Conservation (phyloP, 2,888 invertebrate genomes). For the Sturmia bella region DNA sequence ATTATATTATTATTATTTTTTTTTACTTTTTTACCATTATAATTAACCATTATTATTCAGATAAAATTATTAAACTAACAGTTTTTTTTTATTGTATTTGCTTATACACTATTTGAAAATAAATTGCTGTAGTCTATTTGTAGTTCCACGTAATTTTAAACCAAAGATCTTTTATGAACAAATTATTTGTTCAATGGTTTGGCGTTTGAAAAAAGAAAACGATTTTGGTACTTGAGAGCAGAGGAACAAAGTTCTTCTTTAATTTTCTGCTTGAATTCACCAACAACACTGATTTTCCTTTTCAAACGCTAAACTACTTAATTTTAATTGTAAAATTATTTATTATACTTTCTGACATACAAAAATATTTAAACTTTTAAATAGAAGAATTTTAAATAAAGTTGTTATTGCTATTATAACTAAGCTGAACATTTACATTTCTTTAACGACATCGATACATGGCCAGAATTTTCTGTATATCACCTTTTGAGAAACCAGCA, state of each 20-base stretch:
- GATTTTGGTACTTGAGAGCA: no score
- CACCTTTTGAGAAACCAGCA: constrained; percentile 76
- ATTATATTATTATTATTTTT: no score
- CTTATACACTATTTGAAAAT: background rate
- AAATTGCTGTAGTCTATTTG: constrained; percentile 16
- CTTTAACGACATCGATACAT: constrained; percentile 77
- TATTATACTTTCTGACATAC: background rate
- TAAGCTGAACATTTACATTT: background rate
- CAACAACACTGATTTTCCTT: no score
- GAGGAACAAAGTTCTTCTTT: no score
- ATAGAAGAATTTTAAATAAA: constrained; percentile 48
- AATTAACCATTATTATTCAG: no score
- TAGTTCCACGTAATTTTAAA: constrained; percentile 30
- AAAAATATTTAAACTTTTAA: constrained; percentile 37
- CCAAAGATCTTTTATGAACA: constrained; percentile 51
- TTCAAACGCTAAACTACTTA: background rate
- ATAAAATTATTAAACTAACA: no score
- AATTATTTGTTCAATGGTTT: background rate
- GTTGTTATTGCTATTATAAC: constrained; percentile 41
- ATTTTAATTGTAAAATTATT: constrained; percentile 20
- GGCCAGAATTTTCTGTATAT: constrained; percentile 77
- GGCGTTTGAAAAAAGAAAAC: no score
- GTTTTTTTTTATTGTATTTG: background rate
- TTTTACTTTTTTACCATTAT: no score
- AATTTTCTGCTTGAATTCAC: no score